These are phyloP conservation scores for Leuciscus idus DNA, from an alignment of 2,113 vertebrate species.

Conservation along the genomic window DNA sequence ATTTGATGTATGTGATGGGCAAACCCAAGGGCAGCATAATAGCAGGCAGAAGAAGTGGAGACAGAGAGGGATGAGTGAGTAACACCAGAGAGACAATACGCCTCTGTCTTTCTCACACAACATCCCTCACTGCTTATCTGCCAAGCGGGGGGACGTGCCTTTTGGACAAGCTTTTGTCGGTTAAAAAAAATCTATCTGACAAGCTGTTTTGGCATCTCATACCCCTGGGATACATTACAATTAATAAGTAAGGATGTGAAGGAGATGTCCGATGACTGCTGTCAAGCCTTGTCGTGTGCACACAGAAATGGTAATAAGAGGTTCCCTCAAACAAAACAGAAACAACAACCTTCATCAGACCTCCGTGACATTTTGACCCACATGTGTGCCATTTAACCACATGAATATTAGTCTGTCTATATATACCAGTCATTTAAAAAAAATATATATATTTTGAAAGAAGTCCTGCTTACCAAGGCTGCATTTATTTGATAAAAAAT, in stretches of 20 bases:
- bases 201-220: slow-evolving; percentile 40
- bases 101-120: slow-evolving; percentile 30
- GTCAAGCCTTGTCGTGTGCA: not conserved
- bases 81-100: slow-evolving; percentile 41
- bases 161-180: slow-evolving; percentile 40
- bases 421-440: too few species aligned
- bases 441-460: too few species aligned
- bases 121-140: slow-evolving; percentile 39
- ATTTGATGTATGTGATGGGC: slow-evolving; percentile 34
- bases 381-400: not conserved
- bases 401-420: too few species aligned
- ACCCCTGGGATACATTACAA: slow-evolving; percentile 41
- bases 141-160: slow-evolving; percentile 37
- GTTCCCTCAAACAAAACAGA: too few species aligned
- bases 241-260: slow-evolving; percentile 42
- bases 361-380: not conserved
- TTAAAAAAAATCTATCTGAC: slow-evolving; percentile 50
- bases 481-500: not conserved
- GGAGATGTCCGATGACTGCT: slow-evolving; percentile 24
- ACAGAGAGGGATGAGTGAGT: slow-evolving; percentile 33
- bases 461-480: not conserved
- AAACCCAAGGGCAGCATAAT: slow-evolving; percentile 30
- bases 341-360: not conserved
- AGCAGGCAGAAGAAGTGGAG: slow-evolving; percentile 7
- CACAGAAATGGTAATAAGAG: not conserved